Base-by-base conservation (phyloP, 1,140 invertebrate species). In the Drosophila bocqueti region DNA sequence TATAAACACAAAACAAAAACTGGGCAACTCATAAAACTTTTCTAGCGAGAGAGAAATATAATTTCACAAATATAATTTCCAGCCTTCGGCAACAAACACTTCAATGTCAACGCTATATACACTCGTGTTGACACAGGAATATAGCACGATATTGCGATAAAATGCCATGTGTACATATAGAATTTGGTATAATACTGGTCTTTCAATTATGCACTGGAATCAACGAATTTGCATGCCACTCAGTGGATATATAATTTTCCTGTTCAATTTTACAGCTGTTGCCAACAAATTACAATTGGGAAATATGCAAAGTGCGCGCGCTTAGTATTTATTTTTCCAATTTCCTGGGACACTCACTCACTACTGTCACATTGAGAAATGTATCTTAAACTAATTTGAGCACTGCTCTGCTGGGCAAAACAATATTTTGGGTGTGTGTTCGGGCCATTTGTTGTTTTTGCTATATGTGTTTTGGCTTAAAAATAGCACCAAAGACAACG, bases 361-460 rank as follows among this genome's bases (percentile, higher is more conserved):
- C 84, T 89, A 84, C 84, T 89, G 84, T 89, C 84, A 89, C 85
- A 81, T 89, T 89, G 78, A 81, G 69, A 89, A 89, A 85, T 90
- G 84, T 89, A 89, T 90, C 81, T 90, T 69, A 84, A 90, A 89
- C 84, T 89, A 89, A 89, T 89, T 89, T 89, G 84, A 87, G 80
- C 64, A 87, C 50, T 63, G 78, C 60, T 76, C 24, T 74, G 79
- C 79, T 89, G 81, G 80, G 74, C 82, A 75, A 73, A 79, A 65
- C 62, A 76, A 89, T 74, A 65, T 63, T 74, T 79, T 59, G 58
- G 49, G 49, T 72, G 47, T 62, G 40, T 65, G 59, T 72, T 79
- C 71, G 63, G 79, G 52, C 73, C 72, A 42, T 61, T 65, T 71
- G 60, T 65, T 64, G 38, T 67, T 54, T 49, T 38, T 43, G 47